Base-by-base conservation (phyloP, 2,888 invertebrate genomes). In the Agrotis exclamationis region DNA sequence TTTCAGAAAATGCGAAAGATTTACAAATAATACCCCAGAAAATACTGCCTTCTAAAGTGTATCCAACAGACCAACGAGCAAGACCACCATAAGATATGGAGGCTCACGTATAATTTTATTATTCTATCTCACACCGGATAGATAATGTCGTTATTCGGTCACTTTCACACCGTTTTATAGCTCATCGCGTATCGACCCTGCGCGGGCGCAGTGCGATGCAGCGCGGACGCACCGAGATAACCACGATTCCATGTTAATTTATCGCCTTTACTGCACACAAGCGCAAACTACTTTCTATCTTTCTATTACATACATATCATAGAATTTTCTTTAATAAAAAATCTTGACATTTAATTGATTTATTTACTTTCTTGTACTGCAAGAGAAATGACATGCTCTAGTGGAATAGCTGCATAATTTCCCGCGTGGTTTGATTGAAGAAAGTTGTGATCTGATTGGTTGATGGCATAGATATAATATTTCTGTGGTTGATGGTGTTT, bases 201-300 rank as follows among this genome's bases (percentile, higher is more conserved):
- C 86, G 82, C 82, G 47, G 24, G 82, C 84, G 83, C 77, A 73
- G 45, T 71, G 33, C 56, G 24, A 79, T 58, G 63, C 57, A 53
- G 70, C 74, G 64, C 67, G 45, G 67, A 47, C 79, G 64, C 73
- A 73, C 70, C 64, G 67, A 83, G 81, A 86, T 83, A 86, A 81
- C 82, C 70, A 73, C 74, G 74, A 79, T 82, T 80, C 76, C 83
- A 83, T 85, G 83, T 82, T 83, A 86, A 87, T 88, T 85, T 88
- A 88, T 87, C 79, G 80, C 73, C 73, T 77, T 79, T 79, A 81
- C 78, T 63, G 65, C 74, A 67, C 64, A 83, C 74, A 73, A 74
- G 59, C 80, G 79, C 82, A 82, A 77, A 86, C 80, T 73, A 85
- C 84, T 88, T 89, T 87, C 87, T 87, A 86, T 84, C 70, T 86